Conservation (phyloP, 1,140 invertebrate species). For the Lepidostoma basale region DNA sequence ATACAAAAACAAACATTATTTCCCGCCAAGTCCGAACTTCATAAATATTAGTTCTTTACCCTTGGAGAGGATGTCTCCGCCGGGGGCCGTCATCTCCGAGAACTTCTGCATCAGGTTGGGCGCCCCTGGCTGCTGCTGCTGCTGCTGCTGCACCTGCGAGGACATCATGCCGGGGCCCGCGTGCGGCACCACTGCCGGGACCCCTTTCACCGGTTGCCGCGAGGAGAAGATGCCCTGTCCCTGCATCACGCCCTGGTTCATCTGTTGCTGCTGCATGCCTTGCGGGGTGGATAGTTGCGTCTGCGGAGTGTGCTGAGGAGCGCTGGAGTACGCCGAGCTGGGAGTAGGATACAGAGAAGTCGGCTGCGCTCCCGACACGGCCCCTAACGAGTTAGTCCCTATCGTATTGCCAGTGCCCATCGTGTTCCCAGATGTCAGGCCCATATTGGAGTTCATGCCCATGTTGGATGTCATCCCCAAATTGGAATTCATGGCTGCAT, state of each 20-base stretch:
- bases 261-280: conserved; percentile 31
- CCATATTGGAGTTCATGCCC: conserved; percentile 1
- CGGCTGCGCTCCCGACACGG: conserved; percentile 12
- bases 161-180: conserved; percentile 52
- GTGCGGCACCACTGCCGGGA: conserved; percentile 65
- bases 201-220: conserved; percentile 55
- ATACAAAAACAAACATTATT: conserved; percentile 63
- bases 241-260: conserved; percentile 39
- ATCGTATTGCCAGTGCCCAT: conserved; percentile 47
- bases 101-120: conserved; percentile 83
- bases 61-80: conserved; percentile 84
- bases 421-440: background rate
- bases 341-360: conserved; percentile 16
- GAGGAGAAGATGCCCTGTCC: conserved; percentile 47
- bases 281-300: conserved; percentile 30
- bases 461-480: conserved; percentile 19
- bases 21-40: conserved; percentile 84
- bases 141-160: conserved; percentile 51
- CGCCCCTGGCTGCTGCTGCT: conserved; percentile 55
- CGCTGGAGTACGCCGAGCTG: conserved; percentile 17
- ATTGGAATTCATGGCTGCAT: background rate
- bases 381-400: conserved; percentile 53
- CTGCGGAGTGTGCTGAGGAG: conserved; percentile 51
- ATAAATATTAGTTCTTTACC: conserved; percentile 90
- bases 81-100: conserved; percentile 79